Evolutionary conservation across 2,888 invertebrate species (phyloP).

Genomic region (Blomia tropicalis): DNA sequence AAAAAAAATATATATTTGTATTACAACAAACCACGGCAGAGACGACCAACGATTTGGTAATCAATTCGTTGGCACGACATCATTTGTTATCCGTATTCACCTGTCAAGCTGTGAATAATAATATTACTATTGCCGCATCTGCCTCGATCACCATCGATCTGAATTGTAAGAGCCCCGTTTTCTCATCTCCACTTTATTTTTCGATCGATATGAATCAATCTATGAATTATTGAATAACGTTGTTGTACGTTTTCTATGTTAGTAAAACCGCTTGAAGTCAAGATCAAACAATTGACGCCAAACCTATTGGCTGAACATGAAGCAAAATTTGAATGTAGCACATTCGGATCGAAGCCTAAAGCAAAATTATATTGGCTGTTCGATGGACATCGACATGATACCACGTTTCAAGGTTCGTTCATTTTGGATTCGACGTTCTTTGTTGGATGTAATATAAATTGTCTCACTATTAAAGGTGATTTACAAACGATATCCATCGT

Average conservation of each 20-base stretch:
- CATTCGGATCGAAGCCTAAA: slow-evolving; percentile 65
- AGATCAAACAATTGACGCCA: slow-evolving; percentile 43
- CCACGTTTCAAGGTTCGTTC: slow-evolving; percentile 17
- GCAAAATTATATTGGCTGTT: slow-evolving; percentile 47
- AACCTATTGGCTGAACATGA: slow-evolving; percentile 64
- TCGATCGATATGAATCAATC: background rate
- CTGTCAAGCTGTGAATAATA: slow-evolving; percentile 30
- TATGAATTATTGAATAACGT: background rate
- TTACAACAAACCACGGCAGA: slow-evolving; percentile 14
- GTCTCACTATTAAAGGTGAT: slow-evolving; percentile 17
- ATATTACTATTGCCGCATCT: slow-evolving; percentile 36
- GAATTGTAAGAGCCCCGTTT: slow-evolving; percentile 77
- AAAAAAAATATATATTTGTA: background rate
- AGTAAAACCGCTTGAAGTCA: slow-evolving; percentile 26
- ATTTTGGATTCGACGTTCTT: background rate
- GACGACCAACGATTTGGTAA: slow-evolving; percentile 24
- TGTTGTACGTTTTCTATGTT: background rate
- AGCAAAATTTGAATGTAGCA: slow-evolving; percentile 64
- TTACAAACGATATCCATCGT: slow-evolving; percentile 25
- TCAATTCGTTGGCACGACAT: slow-evolving; percentile 24
- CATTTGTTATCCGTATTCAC: slow-evolving; percentile 29
- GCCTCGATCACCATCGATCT: slow-evolving; percentile 64
- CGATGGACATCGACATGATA: slow-evolving; percentile 23
- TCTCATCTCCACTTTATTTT: background rate
- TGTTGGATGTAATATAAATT: background rate